These are phyloP conservation scores for Lota lota DNA, from an alignment of 2,113 vertebrate genomes.

Conservation along the genomic window DNA sequence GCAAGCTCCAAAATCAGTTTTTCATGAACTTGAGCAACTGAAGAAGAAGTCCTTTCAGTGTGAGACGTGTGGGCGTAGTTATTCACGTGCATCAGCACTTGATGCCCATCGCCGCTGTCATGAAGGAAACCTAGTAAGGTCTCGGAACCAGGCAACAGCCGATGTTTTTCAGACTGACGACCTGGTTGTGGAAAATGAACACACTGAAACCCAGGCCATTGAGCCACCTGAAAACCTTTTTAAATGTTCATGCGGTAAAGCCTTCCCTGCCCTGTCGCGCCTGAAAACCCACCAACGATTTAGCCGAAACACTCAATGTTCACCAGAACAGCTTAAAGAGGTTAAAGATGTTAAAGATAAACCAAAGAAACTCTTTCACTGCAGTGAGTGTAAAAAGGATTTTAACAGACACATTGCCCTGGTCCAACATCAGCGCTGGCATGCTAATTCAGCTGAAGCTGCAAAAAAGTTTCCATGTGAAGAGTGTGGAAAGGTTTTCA, in stretches of 20 bases:
- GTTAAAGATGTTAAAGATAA: conserved; percentile 38
- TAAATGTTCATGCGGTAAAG: conserved; percentile 68
- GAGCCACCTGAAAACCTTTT: conserved; percentile 45
- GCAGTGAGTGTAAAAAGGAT: conserved; percentile 66
- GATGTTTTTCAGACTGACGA: conserved; percentile 31
- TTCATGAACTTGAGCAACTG: conserved; percentile 68
- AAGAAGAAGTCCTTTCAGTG: conserved; percentile 77
- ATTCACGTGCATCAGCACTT: conserved; percentile 76
- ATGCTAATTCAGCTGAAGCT: conserved; percentile 42
- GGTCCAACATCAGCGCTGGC: conserved; percentile 71
- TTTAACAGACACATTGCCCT: conserved; percentile 63
- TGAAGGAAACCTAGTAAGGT: conserved; percentile 75
- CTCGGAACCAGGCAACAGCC: conserved; percentile 39
- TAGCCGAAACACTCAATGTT: conserved; percentile 58
- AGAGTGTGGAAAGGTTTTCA: conserved; percentile 72
- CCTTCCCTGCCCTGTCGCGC: conserved; percentile 56
- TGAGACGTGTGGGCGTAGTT: conserved; percentile 71
- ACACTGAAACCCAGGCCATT: conserved; percentile 19
- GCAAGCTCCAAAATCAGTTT: conserved; percentile 71
- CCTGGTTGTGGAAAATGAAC: conserved; percentile 19
- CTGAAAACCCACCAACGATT: conserved; percentile 73
- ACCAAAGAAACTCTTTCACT: conserved; percentile 64
- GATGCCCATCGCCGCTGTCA: conserved; percentile 78
- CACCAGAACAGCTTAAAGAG: conserved; percentile 47
- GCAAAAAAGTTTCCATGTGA: conserved; percentile 61